Conservation (phyloP, 2,888 invertebrate genomes). For the Polymixis flavicincta region DNA sequence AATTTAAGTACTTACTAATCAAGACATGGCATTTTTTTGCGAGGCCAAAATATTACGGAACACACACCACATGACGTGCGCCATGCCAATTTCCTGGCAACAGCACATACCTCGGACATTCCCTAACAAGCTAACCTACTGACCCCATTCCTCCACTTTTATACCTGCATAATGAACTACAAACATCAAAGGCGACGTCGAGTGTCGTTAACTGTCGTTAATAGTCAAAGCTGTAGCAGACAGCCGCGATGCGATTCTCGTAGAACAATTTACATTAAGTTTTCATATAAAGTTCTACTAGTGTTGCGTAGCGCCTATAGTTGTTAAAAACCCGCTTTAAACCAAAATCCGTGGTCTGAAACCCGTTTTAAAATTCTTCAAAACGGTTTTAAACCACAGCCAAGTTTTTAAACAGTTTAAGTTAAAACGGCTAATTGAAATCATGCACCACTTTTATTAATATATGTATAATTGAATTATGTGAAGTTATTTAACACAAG, state of each 20-base stretch:
- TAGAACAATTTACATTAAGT: neutral
- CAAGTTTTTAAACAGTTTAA: too few species aligned
- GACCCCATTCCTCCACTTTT: slow-evolving; percentile 40
- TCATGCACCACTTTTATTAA: too few species aligned
- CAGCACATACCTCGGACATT: slow-evolving; percentile 20
- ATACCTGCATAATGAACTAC: slow-evolving; percentile 37
- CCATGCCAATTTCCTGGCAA: slow-evolving; percentile 34
- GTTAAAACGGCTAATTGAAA: too few species aligned
- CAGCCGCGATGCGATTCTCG: neutral
- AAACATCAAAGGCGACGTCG: slow-evolving; percentile 50
- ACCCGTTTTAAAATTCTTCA: too few species aligned
- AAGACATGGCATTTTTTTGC: neutral
- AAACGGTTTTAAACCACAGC: too few species aligned
- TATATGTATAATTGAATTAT: too few species aligned
- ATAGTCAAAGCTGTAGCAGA: neutral
- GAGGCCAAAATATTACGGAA: neutral
- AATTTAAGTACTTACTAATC: neutral
- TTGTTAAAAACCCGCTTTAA: too few species aligned
- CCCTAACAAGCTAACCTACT: slow-evolving; percentile 40
- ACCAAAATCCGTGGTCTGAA: too few species aligned
- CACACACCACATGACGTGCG: slow-evolving; percentile 1
- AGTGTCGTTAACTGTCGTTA: slow-evolving; percentile 44
- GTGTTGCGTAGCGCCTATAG: neutral
- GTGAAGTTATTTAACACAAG: too few species aligned
- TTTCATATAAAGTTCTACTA: neutral